These are phyloP conservation scores for Chamaea fasciata DNA, from an alignment of 2,113 vertebrate species.

Conservation along the genomic window DNA sequence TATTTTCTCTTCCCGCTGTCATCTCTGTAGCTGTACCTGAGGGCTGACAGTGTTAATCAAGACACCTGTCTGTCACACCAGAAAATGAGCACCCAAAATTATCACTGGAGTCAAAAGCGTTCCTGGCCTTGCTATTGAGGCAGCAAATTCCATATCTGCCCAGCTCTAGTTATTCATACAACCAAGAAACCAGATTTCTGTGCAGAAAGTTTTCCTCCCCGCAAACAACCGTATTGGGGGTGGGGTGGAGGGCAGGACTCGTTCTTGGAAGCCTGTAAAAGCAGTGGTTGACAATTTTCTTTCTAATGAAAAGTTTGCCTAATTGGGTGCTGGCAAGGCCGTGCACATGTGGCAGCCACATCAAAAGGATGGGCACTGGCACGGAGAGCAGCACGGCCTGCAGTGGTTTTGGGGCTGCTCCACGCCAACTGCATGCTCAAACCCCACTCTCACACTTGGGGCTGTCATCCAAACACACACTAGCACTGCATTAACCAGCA, in stretches of 20 bases:
- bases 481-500: not conserved
- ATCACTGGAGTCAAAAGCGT: not conserved
- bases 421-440: not conserved
- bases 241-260: not conserved
- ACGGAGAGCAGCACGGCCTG: not conserved
- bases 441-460: not conserved
- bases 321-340: not conserved
- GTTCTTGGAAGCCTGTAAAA: not conserved
- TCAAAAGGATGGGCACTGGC: slow-evolving; percentile 18
- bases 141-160: not conserved
- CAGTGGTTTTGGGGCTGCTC: not conserved
- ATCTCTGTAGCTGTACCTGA: not conserved
- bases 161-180: not conserved
- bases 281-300: not conserved
- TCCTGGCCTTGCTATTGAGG: not conserved
- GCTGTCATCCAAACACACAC: not conserved
- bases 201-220: not conserved
- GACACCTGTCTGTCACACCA: not conserved
- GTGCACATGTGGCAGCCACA: slow-evolving; percentile 42
- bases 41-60: not conserved
- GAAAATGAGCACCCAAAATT: not conserved
- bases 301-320: slow-evolving; percentile 17
- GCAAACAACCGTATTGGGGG: not conserved
- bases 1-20: not conserved
- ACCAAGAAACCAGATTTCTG: not conserved